Conservation (phyloP, 1,140 invertebrate species). For the Patella vulgata region DNA sequence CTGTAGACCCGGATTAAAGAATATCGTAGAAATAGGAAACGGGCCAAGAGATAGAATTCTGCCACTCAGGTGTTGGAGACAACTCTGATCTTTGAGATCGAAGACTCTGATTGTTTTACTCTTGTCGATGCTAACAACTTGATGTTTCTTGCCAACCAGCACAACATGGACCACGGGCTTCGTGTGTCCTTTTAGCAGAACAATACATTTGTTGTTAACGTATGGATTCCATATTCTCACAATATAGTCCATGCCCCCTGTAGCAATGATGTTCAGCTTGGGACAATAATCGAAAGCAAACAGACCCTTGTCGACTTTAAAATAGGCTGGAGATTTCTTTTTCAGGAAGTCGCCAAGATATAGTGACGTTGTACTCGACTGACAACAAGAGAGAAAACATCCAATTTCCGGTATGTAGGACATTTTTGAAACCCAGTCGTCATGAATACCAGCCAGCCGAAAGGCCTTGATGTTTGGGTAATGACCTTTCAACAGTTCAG, state of each 20-base stretch:
- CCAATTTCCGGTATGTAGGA: constrained; percentile 43
- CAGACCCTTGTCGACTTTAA: constrained; percentile 49
- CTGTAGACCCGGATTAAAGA: constrained; percentile 42
- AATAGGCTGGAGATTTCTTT: constrained; percentile 37
- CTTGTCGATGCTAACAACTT: constrained; percentile 72
- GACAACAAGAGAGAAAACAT: constrained; percentile 49
- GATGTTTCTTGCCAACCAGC: constrained; percentile 44
- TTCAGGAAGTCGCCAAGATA: constrained; percentile 47
- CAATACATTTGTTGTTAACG: constrained; percentile 72
- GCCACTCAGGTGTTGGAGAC: constrained; percentile 48
- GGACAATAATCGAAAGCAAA: constrained; percentile 53
- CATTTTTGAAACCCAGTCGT: constrained; percentile 54
- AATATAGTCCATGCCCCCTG: constrained; percentile 77
- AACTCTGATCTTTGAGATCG: constrained; percentile 54
- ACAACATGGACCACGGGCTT: constrained; percentile 73
- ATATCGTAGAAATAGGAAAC: constrained; percentile 37
- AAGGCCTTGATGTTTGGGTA: constrained; percentile 34
- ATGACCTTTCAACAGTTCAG: constrained; percentile 41
- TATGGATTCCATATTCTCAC: constrained; percentile 81
- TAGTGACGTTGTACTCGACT: constrained; percentile 36
- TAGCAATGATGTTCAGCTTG: constrained; percentile 49
- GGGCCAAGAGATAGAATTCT: constrained; percentile 42
- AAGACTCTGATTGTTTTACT: constrained; percentile 75
- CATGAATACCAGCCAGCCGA: constrained; percentile 37
- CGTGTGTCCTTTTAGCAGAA: constrained; percentile 75